Percentiles rank a stretch among this genome's conserved stretches.
Evolutionary conservation across 2,113 vertebrate species (phyloP).

Genomic region (Lamprotornis superbus): DNA sequence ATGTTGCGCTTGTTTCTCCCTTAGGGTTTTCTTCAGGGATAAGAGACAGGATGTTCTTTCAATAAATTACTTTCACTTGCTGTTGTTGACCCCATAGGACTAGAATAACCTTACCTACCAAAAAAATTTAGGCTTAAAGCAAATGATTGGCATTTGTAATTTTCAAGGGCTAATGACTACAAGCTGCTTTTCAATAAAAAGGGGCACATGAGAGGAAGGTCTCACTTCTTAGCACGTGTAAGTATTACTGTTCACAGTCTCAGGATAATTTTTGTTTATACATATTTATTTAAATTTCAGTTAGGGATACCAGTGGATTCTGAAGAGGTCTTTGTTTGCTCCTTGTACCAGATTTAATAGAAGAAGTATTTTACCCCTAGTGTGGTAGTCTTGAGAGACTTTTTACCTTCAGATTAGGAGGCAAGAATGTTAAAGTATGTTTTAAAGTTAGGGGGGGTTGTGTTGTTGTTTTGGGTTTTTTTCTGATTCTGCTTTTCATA

Average conservation of each 20-base stretch:
- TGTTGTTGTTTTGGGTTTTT: too few relatives aligned
- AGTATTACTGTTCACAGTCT: neutral
- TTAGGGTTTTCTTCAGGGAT: neutral
- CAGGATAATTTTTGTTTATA: neutral
- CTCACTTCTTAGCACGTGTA: neutral
- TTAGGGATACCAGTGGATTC: neutral
- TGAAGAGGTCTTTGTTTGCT: neutral
- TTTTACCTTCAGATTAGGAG: neutral
- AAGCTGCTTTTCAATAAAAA: neutral
- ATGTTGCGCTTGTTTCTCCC: neutral
- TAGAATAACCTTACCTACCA: neutral
- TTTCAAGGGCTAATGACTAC: neutral
- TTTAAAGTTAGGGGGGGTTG: neutral
- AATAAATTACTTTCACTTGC: neutral
- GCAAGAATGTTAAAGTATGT: neutral
- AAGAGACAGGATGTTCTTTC: neutral
- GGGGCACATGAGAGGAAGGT: neutral
- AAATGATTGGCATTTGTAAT: neutral
- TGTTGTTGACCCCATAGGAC: neutral
- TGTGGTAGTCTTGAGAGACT: neutral
- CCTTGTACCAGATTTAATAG: neutral
- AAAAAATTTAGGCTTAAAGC: neutral
- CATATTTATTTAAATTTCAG: neutral
- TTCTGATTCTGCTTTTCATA: neutral
- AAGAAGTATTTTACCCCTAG: neutral